Conservation (phyloP, 2,113 vertebrate genomes). For the Callithrix jacchus region DNA sequence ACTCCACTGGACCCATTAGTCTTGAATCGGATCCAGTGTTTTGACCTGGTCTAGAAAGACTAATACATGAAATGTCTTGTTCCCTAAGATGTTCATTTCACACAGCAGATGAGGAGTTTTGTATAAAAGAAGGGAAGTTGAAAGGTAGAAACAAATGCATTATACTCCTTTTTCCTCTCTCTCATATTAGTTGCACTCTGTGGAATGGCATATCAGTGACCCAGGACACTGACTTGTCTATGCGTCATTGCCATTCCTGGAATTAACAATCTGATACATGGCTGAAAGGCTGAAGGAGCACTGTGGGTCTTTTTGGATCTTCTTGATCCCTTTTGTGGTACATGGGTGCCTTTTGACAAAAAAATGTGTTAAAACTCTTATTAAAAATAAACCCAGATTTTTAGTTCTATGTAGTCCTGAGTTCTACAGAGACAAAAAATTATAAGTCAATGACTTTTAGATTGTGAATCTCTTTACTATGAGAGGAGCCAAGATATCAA, state of each 20-base stretch:
- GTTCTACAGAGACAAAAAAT: not conserved
- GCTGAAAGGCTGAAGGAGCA: not conserved
- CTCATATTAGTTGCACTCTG: not conserved
- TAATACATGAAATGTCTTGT: constrained; percentile 18
- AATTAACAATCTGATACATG: not conserved
- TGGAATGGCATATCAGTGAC: not conserved
- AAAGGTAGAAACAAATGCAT: not conserved
- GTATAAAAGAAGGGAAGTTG: not conserved
- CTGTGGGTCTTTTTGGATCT: not conserved
- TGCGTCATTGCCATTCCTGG: not conserved
- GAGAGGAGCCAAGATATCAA: not conserved
- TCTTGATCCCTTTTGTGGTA: not conserved
- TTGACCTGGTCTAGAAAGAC: constrained; percentile 59
- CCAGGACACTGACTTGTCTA: not conserved
- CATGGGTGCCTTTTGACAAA: not conserved
- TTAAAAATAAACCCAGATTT: constrained; percentile 20
- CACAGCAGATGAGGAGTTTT: not conserved
- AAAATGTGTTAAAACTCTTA: not conserved
- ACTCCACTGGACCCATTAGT: not conserved
- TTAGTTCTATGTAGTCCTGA: not conserved
- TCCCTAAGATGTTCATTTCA: constrained; percentile 59
- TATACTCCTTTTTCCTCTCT: not conserved
- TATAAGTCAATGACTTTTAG: not conserved
- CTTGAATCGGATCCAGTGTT: constrained; percentile 7
- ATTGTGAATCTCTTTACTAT: not conserved